A percentile compares a stretch with the other conserved stretches of the same genome.
phyloP scores from a whole-genome alignment of 2,888 invertebrate species.

The Alloscopus bannaensis region DNA sequence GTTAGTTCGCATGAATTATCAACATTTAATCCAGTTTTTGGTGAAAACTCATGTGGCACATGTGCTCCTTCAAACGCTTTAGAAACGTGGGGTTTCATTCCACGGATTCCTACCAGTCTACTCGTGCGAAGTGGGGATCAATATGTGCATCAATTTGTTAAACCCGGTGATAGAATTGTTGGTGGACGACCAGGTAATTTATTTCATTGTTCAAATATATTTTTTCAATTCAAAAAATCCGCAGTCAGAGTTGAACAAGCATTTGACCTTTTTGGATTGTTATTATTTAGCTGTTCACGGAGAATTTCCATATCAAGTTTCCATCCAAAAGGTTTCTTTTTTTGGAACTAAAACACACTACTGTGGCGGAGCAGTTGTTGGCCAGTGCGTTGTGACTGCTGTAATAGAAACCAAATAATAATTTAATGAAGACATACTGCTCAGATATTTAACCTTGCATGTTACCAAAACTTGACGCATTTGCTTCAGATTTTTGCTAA shows the following conservation, averaged over 20 bases:
- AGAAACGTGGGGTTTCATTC: slow-evolving; percentile 59
- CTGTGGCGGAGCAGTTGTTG: slow-evolving; percentile 69
- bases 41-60: neutral
- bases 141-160: slow-evolving; percentile 54
- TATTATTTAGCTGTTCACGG: slow-evolving; percentile 64
- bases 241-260: neutral
- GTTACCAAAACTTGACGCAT: neutral
- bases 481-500: neutral
- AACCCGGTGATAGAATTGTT: slow-evolving; percentile 70
- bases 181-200: slow-evolving; percentile 64
- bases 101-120: slow-evolving; percentile 59
- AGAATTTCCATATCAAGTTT: slow-evolving; percentile 71
- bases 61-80: neutral
- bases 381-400: slow-evolving; percentile 68
- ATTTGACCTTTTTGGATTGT: slow-evolving; percentile 8
- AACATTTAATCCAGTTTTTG: neutral
- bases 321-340: slow-evolving; percentile 70
- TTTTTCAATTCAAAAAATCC: neutral
- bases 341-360: slow-evolving; percentile 71
- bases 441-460: no score
- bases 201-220: slow-evolving; percentile 1
- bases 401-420: no score
- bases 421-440: slow-evolving; percentile 17
- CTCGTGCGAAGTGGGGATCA: slow-evolving; percentile 45
- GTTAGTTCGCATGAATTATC: slow-evolving; percentile 14